These are phyloP conservation scores for Oryzias curvinotus DNA, from an alignment of 2,113 vertebrate species.

Conservation along the genomic window DNA sequence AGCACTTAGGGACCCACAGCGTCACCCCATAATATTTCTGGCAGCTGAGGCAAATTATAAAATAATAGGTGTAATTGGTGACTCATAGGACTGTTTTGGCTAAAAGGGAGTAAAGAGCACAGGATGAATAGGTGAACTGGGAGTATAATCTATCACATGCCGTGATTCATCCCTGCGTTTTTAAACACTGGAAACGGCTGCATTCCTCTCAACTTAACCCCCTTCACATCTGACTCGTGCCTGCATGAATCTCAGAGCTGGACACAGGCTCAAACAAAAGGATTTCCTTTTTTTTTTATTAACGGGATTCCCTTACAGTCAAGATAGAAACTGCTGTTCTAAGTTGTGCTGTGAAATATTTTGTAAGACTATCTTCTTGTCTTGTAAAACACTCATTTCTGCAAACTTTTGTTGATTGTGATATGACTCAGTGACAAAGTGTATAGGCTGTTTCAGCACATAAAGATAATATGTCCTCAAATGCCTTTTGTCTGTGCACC, in stretches of 20 bases:
- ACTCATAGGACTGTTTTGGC: conserved; percentile 9
- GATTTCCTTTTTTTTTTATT: conserved; percentile 11
- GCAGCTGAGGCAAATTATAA: conserved; percentile 7
- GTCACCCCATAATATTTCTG: background rate
- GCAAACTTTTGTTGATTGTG: conserved; percentile 21
- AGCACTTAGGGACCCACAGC: background rate
- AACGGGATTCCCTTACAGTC: background rate
- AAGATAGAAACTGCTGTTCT: conserved; percentile 2
- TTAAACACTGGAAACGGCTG: conserved; percentile 14
- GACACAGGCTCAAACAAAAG: conserved; percentile 1
- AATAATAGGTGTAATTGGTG: conserved; percentile 25
- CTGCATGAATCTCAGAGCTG: conserved; percentile 4
- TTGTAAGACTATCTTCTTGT: conserved; percentile 60
- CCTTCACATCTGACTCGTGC: conserved; percentile 7
- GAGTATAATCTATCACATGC: conserved; percentile 25
- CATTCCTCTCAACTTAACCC: conserved; percentile 10
- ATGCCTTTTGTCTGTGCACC: conserved; percentile 21
- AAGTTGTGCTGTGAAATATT: conserved; percentile 25
- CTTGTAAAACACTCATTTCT: conserved; percentile 42
- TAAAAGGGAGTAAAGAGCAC: background rate
- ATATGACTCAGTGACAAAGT: conserved; percentile 38
- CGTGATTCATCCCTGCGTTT: background rate
- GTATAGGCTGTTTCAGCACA: conserved; percentile 17
- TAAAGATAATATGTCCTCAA: conserved; percentile 46
- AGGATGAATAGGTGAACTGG: conserved; percentile 17